Base-by-base conservation (phyloP, 2,113 vertebrate genomes). In the Sturnus vulgaris region DNA sequence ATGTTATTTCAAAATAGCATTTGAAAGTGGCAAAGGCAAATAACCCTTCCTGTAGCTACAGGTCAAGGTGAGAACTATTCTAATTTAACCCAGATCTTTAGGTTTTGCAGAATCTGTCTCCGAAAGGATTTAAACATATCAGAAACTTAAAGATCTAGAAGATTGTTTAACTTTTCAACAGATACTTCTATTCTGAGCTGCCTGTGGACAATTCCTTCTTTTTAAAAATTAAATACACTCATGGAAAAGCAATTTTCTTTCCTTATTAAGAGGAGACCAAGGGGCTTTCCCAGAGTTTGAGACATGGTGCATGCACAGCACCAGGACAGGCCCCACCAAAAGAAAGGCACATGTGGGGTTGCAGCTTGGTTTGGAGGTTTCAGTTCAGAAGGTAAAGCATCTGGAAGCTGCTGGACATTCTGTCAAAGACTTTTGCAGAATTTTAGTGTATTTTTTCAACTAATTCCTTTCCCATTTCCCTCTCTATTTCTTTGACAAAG, bases 11-110 rank as follows among this genome's bases (percentile, higher is more conserved):
- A 94, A 94, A 95, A 96, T 88, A 95, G 27, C 42, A 83, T 59
- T 66, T 80, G 92, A 93, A 96, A 96, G 82, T 64, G 53, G 6
- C 12, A 90, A 73, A 92, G 59, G 71, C 59, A 94, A 94, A 94
- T 83, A 90, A 81, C 11, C 7, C 10, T 69, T 80, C 55, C n/a
- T 47, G 10, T 21, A 53, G 16, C 49, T 69, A 15, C 73, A 82
- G 9, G 21, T 44, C 37, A 60, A 11, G 30, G n/a, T 2, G 4
- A 42, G 55, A 68, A 14, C 23, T 63, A 8, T 6, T 75, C 15
- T 80, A 76, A 60, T 37, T 61, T 68, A 72, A 53, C 30, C 31
- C 14, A 49, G 15, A 12, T 68, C 44, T 28, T 12, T 9, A 59
- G 20, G 14, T 81, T 73, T 71, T 40, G 21, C 5, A 7, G 17